Base-by-base conservation (phyloP, 1,140 invertebrate genomes). In the Protaetia brevitarsis region DNA sequence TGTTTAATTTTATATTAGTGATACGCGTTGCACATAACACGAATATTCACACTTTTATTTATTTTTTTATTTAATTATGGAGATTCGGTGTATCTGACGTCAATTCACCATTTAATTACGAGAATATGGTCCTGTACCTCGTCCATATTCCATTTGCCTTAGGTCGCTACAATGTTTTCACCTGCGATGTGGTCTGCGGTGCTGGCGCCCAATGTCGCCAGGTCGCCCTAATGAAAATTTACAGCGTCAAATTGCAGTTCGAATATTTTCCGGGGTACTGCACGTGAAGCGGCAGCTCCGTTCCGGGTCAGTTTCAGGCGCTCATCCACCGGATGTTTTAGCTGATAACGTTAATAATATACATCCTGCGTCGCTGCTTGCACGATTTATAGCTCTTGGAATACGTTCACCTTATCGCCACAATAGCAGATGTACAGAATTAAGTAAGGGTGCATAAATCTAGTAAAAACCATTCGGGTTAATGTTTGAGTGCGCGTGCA, bases 201-300 rank as follows among this genome's bases (percentile, higher is more conserved):
- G 37, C 4, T 45, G 37, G 16, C n/a, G 37, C 13, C n/a, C 13
- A 13, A 13, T 45, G 37, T 45, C 37, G 37, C 37, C 13, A 45
- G 37, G 37, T 45, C 37, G 37, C 13, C 11, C 13, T 45, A 45
- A 45, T 45, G 37, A 45, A 45, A 45, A 45, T 45, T 45, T 45
- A 45, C 37, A 45, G 37, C 37, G 37, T 45, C 37, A 45, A 45
- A 45, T 45, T 45, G 37, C 37, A 45, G 37, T 45, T 45, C 37
- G 37, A 45, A 45, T 45, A 45, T 45, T 45, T 45, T 45, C 37
- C 37, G 37, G n/a, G 37, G 37, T 45, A 13, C 6, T 45, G 37
- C 37, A 45, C 37, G 37, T 45, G 3, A 11, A 21, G n/a, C 37
- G 8, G 37, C 37, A 45, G 37, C 16, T 16, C 13, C 8, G 37